phyloP scores from a whole-genome alignment of 1,140 invertebrate genomes.

The Anastrepha ludens region DNA sequence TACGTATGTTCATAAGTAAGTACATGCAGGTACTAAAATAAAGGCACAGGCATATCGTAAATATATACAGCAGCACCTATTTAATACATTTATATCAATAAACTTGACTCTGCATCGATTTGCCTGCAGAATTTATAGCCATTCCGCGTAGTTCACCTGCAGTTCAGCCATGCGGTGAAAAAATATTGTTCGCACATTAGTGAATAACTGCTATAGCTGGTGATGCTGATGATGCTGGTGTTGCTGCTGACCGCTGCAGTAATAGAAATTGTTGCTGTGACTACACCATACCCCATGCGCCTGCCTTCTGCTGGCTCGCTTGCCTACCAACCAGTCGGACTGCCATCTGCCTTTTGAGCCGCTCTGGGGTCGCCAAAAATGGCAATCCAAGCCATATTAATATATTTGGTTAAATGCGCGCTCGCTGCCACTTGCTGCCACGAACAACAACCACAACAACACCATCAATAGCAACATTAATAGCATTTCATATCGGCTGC shows the following conservation, averaged over 20 bases:
- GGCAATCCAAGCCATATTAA: conserved; percentile 40
- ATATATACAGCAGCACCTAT: neutral
- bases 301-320: neutral
- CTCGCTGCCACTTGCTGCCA: conserved; percentile 37
- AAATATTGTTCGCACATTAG: conserved; percentile 51
- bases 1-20: no score
- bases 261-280: neutral
- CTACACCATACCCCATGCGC: no score
- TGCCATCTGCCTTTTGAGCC: conserved; percentile 36
- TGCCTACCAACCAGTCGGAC: neutral
- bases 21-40: neutral
- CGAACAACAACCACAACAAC: neutral
- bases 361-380: conserved; percentile 36
- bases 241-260: neutral
- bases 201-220: neutral
- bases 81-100: conserved; percentile 31
- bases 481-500: conserved; percentile 32
- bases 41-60: neutral
- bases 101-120: conserved; percentile 8
- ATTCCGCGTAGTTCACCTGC: conserved; percentile 9
- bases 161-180: neutral
- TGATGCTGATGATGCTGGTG: neutral
- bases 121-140: conserved; percentile 15
- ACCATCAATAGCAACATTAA: neutral
- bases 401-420: conserved; percentile 50